These are phyloP conservation scores for Tenebrio molitor DNA, from an alignment of 1,140 invertebrate species.

Conservation along the genomic window DNA sequence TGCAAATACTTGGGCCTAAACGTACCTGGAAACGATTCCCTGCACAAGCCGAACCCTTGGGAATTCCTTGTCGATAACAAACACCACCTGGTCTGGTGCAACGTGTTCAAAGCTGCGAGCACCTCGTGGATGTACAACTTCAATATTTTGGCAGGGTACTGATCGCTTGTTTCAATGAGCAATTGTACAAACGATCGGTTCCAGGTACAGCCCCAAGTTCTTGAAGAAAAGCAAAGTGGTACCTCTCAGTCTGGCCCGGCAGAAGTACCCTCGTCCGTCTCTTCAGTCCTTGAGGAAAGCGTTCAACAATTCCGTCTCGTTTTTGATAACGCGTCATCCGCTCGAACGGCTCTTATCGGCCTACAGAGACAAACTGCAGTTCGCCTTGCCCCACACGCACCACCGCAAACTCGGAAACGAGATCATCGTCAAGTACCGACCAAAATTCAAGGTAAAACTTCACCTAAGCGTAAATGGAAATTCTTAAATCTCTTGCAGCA, in stretches of 20 bases:
- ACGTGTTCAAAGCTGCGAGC: slow-evolving; percentile 88
- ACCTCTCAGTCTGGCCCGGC: slow-evolving; percentile 80
- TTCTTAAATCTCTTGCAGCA: neutral
- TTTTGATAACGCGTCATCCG: slow-evolving; percentile 91
- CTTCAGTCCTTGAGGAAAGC: slow-evolving; percentile 75
- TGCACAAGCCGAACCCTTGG: slow-evolving; percentile 83
- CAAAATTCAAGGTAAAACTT: slow-evolving; percentile 58
- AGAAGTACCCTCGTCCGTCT: slow-evolving; percentile 82
- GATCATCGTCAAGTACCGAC: slow-evolving; percentile 81
- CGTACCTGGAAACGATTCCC: slow-evolving; percentile 72
- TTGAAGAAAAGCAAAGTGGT: slow-evolving; percentile 82
- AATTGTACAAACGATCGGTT: slow-evolving; percentile 42
- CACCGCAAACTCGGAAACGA: slow-evolving; percentile 83
- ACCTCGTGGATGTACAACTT: slow-evolving; percentile 94
- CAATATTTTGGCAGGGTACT: slow-evolving; percentile 84
- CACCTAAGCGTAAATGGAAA: no score
- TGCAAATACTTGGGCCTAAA: slow-evolving; percentile 61
- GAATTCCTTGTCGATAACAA: slow-evolving; percentile 86
- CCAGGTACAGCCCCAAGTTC: slow-evolving; percentile 79
- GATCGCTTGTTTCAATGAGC: slow-evolving; percentile 27
- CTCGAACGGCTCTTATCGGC: slow-evolving; percentile 90
- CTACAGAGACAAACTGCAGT: slow-evolving; percentile 90
- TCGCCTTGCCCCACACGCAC: slow-evolving; percentile 83
- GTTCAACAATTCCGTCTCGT: slow-evolving; percentile 78
- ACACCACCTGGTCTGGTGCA: slow-evolving; percentile 87